Percentiles rank a stretch among this genome's conserved stretches.
Conservation (phyloP, 2,888 invertebrate genomes). For the Phytoseiulus persimilis region DNA sequence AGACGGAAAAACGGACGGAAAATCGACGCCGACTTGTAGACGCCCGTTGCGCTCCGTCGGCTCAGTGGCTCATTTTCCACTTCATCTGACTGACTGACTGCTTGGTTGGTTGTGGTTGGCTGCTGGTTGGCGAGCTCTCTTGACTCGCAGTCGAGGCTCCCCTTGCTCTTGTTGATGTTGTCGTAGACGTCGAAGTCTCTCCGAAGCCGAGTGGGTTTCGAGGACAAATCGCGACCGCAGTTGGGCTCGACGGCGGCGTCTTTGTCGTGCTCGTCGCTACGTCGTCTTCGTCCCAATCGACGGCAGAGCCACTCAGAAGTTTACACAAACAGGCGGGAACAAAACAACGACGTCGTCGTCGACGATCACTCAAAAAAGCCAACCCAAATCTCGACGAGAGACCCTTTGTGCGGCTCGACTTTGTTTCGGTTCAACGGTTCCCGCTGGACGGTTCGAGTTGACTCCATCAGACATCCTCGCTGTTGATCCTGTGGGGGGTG, state of each 20-base stretch:
- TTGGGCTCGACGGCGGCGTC: background rate
- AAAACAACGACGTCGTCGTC: background rate
- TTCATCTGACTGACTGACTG: background rate
- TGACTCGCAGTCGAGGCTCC: background rate
- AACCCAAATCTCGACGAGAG: background rate
- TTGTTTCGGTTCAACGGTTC: background rate
- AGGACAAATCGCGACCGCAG: background rate
- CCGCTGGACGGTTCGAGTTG: background rate
- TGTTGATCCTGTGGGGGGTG: background rate
- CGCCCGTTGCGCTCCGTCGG: background rate
- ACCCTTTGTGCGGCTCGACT: background rate
- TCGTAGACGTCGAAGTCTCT: background rate
- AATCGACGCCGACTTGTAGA: background rate
- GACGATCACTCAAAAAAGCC: background rate
- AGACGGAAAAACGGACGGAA: background rate
- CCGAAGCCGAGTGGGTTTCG: background rate
- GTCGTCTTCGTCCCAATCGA: background rate
- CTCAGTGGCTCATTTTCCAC: constrained; percentile 5
- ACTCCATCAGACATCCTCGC: background rate
- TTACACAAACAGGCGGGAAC: background rate
- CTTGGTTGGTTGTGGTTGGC: background rate
- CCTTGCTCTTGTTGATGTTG: background rate
- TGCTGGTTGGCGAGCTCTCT: background rate
- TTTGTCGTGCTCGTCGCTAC: background rate
- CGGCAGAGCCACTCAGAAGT: background rate